These are phyloP conservation scores for Wiebesia pumilae DNA, from an alignment of 1,140 invertebrate genomes.

Conservation along the genomic window DNA sequence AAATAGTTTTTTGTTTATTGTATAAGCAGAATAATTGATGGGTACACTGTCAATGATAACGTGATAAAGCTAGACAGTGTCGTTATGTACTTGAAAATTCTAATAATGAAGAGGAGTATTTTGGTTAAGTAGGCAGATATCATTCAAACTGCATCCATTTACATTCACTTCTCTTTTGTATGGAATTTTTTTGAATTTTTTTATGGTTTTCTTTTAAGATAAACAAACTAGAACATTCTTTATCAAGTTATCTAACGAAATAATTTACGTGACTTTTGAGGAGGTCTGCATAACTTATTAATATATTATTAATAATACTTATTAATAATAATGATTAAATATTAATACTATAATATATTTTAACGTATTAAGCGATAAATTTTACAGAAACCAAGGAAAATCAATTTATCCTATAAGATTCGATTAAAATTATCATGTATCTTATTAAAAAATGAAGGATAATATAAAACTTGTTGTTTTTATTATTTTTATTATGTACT, in stretches of 20 bases:
- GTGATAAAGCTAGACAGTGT: neutral
- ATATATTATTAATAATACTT: too few species aligned
- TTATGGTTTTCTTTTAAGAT: neutral
- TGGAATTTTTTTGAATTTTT: neutral
- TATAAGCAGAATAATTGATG: neutral
- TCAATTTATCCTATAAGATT: neutral
- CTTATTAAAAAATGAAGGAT: neutral
- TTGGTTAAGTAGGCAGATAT: neutral
- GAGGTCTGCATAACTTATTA: too few species aligned
- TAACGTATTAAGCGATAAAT: too few species aligned
- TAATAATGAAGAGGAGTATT: neutral
- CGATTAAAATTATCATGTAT: neutral
- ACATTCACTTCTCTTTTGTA: neutral
- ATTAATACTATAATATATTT: too few species aligned
- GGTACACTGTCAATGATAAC: neutral
- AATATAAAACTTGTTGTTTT: neutral
- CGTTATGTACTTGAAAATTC: neutral
- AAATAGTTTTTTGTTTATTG: neutral
- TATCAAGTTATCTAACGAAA: too few species aligned
- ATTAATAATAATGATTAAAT: too few species aligned
- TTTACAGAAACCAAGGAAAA: too few species aligned
- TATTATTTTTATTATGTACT: neutral
- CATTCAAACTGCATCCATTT: neutral
- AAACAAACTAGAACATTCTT: too few species aligned
- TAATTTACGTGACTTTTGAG: too few species aligned